Percentiles rank a stretch among this genome's conserved stretches.
Conservation (phyloP, 2,797 vertebrate genomes). For the Epinephelus coioides region DNA sequence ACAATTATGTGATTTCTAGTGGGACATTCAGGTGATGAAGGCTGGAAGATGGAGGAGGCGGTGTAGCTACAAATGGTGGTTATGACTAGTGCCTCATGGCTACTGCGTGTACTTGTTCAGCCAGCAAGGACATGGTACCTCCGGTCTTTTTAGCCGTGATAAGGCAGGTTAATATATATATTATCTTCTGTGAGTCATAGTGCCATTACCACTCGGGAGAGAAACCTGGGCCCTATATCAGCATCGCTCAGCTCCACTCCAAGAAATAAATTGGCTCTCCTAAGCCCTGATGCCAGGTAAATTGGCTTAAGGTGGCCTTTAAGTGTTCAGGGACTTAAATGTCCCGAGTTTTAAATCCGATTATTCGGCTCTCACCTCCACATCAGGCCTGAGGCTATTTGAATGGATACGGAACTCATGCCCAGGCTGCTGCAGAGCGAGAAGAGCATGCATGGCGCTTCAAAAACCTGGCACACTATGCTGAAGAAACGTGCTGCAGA, state of each 20-base stretch:
- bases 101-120: slow-evolving; percentile 46
- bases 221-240: slow-evolving; percentile 69
- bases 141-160: slow-evolving; percentile 56
- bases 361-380: slow-evolving; percentile 82
- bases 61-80: slow-evolving; percentile 54
- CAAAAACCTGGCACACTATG: slow-evolving; percentile 61
- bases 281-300: slow-evolving; percentile 84
- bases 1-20: slow-evolving; percentile 37
- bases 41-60: slow-evolving; percentile 43
- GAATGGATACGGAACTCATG: slow-evolving; percentile 69
- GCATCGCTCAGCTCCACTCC: slow-evolving; percentile 73
- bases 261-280: slow-evolving; percentile 84
- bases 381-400: slow-evolving; percentile 78
- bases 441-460: slow-evolving; percentile 42
- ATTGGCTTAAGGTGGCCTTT: slow-evolving; percentile 87
- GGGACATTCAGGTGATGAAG: slow-evolving; percentile 52
- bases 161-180: slow-evolving; percentile 70
- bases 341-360: slow-evolving; percentile 84
- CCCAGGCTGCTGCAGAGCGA: slow-evolving; percentile 43
- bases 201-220: slow-evolving; percentile 74
- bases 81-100: slow-evolving; percentile 47
- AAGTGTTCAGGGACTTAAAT: slow-evolving; percentile 83
- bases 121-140: slow-evolving; percentile 62
- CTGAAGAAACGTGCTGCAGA: slow-evolving; percentile 53
- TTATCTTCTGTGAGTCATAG: slow-evolving; percentile 72